Evolutionary conservation across 2,888 invertebrate genomes (phyloP).

Genomic region (Papilio elwesi): DNA sequence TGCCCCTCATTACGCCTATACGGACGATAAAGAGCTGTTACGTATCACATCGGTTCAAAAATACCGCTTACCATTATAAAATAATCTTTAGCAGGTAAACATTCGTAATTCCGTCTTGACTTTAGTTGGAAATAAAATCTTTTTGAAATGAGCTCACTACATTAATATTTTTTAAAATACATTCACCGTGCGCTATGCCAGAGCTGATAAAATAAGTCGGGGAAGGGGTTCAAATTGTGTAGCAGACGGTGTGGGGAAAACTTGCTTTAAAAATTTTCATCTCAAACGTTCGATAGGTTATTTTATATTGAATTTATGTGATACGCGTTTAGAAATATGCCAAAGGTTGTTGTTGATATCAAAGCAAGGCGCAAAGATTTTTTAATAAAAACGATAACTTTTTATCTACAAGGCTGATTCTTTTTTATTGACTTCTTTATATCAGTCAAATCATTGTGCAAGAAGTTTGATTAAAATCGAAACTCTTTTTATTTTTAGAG

Average conservation of each 20-base stretch:
- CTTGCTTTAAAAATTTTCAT: constrained; percentile 31
- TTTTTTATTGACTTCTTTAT: too few species aligned
- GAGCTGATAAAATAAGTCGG: constrained; percentile 62
- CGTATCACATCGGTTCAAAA: too few species aligned
- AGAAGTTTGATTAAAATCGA: too few species aligned
- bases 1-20: too few species aligned
- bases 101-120: neutral
- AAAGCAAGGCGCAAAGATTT: too few species aligned
- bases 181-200: constrained; percentile 49
- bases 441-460: too few species aligned
- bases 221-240: constrained; percentile 43
- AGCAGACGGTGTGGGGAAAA: constrained; percentile 33
- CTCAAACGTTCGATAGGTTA: constrained; percentile 22
- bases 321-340: constrained; percentile 36
- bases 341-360: neutral
- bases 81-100: neutral
- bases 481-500: too few species aligned
- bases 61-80: too few species aligned
- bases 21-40: too few species aligned
- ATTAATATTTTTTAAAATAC: constrained; percentile 28
- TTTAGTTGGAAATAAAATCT: neutral
- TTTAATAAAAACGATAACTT: too few species aligned
- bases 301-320: constrained; percentile 30
- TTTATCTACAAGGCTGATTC: too few species aligned
- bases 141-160: constrained; percentile 4